Evolutionary conservation across 2,888 invertebrate genomes (phyloP), one percentile per base, ranked within the genome.

Genomic region (Conistra vaccinii): DNA sequence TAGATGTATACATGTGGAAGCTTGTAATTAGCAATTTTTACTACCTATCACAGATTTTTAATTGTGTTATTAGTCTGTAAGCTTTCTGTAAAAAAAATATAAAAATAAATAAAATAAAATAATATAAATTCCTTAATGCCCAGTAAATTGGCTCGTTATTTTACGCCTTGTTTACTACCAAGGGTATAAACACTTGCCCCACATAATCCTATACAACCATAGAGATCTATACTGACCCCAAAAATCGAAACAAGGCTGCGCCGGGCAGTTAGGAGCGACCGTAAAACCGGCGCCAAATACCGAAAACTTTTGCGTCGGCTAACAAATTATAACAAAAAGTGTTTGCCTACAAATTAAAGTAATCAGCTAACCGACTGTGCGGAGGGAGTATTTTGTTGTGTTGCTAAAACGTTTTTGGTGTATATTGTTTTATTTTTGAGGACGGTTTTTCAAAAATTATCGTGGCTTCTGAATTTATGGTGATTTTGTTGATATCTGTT

Each of bases 311-410:
- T 45, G 65, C 63, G 80, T 66, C 60, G 32, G 73, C 85, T 87
- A 89, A 89, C 89, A 90, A 91, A 90, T 92, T 91, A 90, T 88
- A 89, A 88, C 87, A 84, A 87, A 90, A 89, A 87, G 39, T 65
- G 73, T 67, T 73, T 73, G 61, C 63, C 68, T 63, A 70, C 78
- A 88, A 90, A 90, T 91, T 89, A 89, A 90, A 89, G 85, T 87
- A 89, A 89, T 89, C 88, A 85, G 69, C 78, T 79, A 83, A 87
- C 86, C 80, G 74, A 86, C 73, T 83, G 78, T 73, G 63, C 73
- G 53, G 58, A 80, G 69, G 81, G 83, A 84, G 75, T 85, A 78
- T 86, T 85, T 72, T 79, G 76, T 68, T 71, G 55, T 35, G 14
- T 83, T 78, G 85, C 83, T 82, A 81, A 87, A 87, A 71, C 72